Evolutionary conservation across 2,888 invertebrate genomes (phyloP), one percentile per base, ranked within the genome.

Genomic region (Heliconius sara): DNA sequence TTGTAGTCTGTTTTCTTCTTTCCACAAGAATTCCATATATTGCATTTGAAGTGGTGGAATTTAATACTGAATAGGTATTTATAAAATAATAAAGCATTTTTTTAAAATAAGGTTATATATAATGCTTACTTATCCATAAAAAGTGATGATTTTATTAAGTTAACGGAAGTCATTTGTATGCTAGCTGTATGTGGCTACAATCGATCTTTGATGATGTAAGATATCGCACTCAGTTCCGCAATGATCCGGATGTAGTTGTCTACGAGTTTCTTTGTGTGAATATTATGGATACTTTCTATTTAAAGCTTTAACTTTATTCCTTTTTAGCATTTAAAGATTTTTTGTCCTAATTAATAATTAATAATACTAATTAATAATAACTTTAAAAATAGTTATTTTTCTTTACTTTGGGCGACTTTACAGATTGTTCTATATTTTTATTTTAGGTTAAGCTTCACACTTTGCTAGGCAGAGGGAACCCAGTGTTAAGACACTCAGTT

Each of bases 151-250:
- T 70, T 70, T 70, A 25, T 70, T 68, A n/a, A 13, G 39, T 68
- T 43, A 25, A 70, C 70, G 70, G 70, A 70, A 70, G 70, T 43
- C 27, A 25, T 73, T 34, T 34, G n/a, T 73, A 73, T n/a, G 57
- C 73, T 57, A n/a, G 73, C 34, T 34, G 47, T n/a, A n/a, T n/a
- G n/a, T 68, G 52, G 66, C 77, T 47, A 78, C 76, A 76, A 70
- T 78, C 79, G 63, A 75, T 43, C 22, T 65, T 76, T 76, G 80
- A 80, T 88, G 83, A 85, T 83, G 84, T 85, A 87, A 87, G 57
- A 73, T 78, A 79, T 83, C 84, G 84, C 84, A 76, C 79, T 79
- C 84, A 89, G 90, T 90, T 92, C 91, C 91, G 92, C 89, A 88
- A 86, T 85, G 83, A 87, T 84, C 89, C 91, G 88, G 88, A 89